These are phyloP conservation scores for Trissoscelio sp. DNA, from an alignment of 2,888 invertebrate genomes.

Conservation along the genomic window DNA sequence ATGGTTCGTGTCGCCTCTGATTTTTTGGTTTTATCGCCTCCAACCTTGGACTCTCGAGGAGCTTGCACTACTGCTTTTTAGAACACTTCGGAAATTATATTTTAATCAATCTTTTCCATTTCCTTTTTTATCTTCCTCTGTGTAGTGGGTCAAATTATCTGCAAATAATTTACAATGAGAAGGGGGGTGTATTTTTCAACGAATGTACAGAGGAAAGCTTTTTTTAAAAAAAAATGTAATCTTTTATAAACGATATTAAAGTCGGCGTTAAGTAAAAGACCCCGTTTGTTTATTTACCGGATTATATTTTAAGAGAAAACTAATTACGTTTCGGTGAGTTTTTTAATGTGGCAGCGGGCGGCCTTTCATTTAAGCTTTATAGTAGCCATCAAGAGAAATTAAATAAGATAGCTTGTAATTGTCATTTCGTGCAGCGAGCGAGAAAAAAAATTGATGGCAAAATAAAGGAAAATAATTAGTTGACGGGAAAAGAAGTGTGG, in stretches of 20 bases:
- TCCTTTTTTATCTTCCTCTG: no score
- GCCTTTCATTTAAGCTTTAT: constrained; percentile 35
- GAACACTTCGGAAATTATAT: no score
- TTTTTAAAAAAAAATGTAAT: no score
- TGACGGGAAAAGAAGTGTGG: constrained; percentile 5
- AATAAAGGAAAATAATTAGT: constrained; percentile 43
- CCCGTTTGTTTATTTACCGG: constrained; percentile 28
- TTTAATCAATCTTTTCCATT: no score
- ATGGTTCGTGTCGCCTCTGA: no score
- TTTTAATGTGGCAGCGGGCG: constrained; percentile 4
- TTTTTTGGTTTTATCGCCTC: no score
- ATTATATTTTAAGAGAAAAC: constrained; percentile 32
- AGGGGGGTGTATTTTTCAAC: no score
- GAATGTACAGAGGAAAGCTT: no score
- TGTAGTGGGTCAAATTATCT: no score
- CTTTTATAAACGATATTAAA: background rate
- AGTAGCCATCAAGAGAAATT: constrained; percentile 36
- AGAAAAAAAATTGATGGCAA: constrained; percentile 33
- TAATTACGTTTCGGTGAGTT: constrained; percentile 24
- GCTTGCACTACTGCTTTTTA: no score
- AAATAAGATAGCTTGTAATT: constrained; percentile 48
- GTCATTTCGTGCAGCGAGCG: constrained; percentile 26
- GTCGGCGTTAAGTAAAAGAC: background rate
- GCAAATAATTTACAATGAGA: no score
- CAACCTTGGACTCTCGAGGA: no score